phyloP scores from a whole-genome alignment of 2,797 vertebrate genomes.

The Siniperca scherzeri region DNA sequence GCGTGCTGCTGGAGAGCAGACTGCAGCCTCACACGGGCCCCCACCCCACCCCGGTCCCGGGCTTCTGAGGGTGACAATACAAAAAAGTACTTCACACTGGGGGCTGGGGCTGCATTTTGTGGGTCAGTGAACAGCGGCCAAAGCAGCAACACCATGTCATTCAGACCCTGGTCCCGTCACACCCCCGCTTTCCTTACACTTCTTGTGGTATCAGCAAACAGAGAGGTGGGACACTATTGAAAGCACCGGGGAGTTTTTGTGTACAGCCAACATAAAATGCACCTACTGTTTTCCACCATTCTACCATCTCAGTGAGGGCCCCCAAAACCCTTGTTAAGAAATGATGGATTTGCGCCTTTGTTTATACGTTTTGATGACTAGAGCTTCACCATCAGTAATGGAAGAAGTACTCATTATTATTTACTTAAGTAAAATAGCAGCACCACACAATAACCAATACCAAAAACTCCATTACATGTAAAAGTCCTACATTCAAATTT shows the following conservation, averaged over 20 bases:
- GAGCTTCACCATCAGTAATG: neutral
- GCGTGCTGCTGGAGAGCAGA: slow-evolving; percentile 74
- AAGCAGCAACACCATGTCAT: slow-evolving; percentile 82
- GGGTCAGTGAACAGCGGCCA: slow-evolving; percentile 84
- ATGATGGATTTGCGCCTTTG: slow-evolving; percentile 67
- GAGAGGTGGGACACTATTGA: slow-evolving; percentile 74
- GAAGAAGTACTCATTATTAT: slow-evolving; percentile 18
- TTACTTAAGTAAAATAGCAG: slow-evolving; percentile 22
- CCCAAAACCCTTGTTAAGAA: slow-evolving; percentile 64
- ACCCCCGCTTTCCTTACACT: slow-evolving; percentile 70
- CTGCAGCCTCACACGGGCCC: slow-evolving; percentile 49
- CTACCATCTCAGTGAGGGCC: slow-evolving; percentile 43
- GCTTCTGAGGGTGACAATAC: slow-evolving; percentile 78
- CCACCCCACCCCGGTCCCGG: slow-evolving; percentile 47
- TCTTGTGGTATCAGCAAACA: slow-evolving; percentile 83
- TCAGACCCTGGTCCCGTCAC: slow-evolving; percentile 65
- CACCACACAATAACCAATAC: neutral
- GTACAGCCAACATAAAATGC: slow-evolving; percentile 67
- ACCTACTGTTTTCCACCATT: slow-evolving; percentile 70
- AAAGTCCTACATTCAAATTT: neutral
- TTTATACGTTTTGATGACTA: slow-evolving; percentile 24
- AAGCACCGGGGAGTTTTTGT: slow-evolving; percentile 73
- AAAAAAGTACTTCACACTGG: slow-evolving; percentile 85
- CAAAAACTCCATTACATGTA: neutral
- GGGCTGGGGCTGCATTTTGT: slow-evolving; percentile 83